phyloP scores from a whole-genome alignment of 2,113 vertebrate genomes.

The Syngnathus typhle region DNA sequence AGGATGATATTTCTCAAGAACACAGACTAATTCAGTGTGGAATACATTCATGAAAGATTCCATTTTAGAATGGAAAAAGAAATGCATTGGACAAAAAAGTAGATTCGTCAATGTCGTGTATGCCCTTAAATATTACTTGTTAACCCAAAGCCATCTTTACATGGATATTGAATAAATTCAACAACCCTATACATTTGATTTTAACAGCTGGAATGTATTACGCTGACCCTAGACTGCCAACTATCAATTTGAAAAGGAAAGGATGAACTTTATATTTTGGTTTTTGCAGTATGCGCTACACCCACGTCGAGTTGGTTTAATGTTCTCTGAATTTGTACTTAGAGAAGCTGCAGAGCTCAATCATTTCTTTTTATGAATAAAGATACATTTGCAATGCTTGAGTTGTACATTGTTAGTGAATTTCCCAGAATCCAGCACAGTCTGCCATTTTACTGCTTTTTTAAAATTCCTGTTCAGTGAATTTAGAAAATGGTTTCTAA shows the following conservation, averaged over 20 bases:
- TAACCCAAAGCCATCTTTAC: background rate
- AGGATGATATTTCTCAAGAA: constrained; percentile 18
- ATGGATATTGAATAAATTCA: background rate
- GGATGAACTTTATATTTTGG: background rate
- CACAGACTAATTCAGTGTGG: background rate
- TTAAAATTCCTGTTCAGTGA: background rate
- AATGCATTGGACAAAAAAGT: background rate
- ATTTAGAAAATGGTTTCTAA: too few relatives aligned
- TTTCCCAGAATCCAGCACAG: background rate
- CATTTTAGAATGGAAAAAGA: background rate
- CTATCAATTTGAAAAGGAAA: background rate
- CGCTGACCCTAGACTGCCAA: background rate
- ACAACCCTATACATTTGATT: background rate
- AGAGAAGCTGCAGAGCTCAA: background rate
- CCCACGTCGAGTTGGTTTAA: background rate
- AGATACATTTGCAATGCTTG: constrained; percentile 11
- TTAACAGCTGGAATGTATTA: background rate
- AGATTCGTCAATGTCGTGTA: background rate
- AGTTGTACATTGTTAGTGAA: too few relatives aligned
- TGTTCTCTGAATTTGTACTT: background rate
- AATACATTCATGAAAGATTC: background rate
- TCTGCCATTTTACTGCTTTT: background rate
- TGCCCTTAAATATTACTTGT: background rate
- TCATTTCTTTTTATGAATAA: background rate
- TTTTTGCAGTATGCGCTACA: background rate